Percentiles rank a stretch among this genome's conserved stretches.
phyloP scores from a whole-genome alignment of 1,140 invertebrate genomes.

The Thalassaphorura encarpata region DNA sequence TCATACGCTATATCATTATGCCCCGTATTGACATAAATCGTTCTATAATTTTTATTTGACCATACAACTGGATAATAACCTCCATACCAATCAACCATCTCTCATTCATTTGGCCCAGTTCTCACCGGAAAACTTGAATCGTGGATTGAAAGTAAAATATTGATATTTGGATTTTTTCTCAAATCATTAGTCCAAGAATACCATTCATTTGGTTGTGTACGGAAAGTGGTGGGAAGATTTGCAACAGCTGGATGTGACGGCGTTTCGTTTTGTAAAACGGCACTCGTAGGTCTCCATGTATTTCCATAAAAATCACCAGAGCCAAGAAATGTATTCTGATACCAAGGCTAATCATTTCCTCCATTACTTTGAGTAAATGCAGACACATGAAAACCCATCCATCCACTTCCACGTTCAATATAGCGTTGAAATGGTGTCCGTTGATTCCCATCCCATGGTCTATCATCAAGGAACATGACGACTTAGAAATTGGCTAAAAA shows the following conservation, averaged over 20 bases:
- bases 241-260: slow-evolving; percentile 3
- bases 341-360: slow-evolving; percentile 22
- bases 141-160: slow-evolving; percentile 11
- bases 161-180: slow-evolving; percentile 14
- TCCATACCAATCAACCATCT: slow-evolving; percentile 15
- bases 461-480: background rate
- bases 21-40: slow-evolving; percentile 22
- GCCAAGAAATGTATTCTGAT: slow-evolving; percentile 18
- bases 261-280: background rate
- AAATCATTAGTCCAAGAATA: slow-evolving; percentile 14
- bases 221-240: slow-evolving; percentile 9
- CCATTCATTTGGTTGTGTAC: slow-evolving; percentile 13
- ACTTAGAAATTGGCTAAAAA: background rate
- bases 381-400: slow-evolving; percentile 14
- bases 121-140: slow-evolving; percentile 18
- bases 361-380: slow-evolving; percentile 8
- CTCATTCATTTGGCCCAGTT: slow-evolving; percentile 18
- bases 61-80: slow-evolving; percentile 23
- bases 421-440: background rate
- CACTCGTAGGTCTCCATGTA: slow-evolving; percentile 23
- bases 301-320: slow-evolving; percentile 15
- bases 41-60: slow-evolving; percentile 18
- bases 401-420: slow-evolving; percentile 2
- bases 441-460: background rate
- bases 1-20: slow-evolving; percentile 26